These are phyloP conservation scores for Drosophila pallidifrons DNA, from an alignment of 1,140 invertebrate species.

Conservation along the genomic window DNA sequence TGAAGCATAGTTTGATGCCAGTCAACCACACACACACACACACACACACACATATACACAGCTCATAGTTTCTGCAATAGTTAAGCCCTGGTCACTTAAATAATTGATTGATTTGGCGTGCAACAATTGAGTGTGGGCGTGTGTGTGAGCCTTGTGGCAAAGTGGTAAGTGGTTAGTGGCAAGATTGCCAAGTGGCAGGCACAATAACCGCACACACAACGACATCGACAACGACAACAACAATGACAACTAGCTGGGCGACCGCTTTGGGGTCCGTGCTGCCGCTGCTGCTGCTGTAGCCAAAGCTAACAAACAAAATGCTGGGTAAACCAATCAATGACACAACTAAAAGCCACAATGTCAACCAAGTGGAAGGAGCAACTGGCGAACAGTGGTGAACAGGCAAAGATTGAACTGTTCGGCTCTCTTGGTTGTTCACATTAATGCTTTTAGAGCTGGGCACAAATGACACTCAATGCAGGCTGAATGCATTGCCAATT, in stretches of 20 bases:
- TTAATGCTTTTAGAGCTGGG: constrained; percentile 50
- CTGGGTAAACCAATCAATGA: constrained; percentile 80
- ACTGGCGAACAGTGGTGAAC: not conserved
- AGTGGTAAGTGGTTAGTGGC: constrained; percentile 38
- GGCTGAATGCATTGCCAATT: constrained; percentile 46
- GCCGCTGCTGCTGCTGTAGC: constrained; percentile 24
- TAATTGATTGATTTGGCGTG: constrained; percentile 78
- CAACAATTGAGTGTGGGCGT: constrained; percentile 63
- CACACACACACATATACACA: not conserved
- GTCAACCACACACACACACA: not conserved
- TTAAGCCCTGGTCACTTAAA: constrained; percentile 55
- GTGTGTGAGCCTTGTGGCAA: constrained; percentile 26
- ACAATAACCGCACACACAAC: constrained; percentile 54
- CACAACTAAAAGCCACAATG: constrained; percentile 78
- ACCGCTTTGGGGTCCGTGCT: constrained; percentile 8
- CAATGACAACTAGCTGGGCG: constrained; percentile 15
- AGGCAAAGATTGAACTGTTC: constrained; percentile 46
- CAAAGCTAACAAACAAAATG: constrained; percentile 74
- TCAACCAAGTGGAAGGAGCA: constrained; percentile 67
- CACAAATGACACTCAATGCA: constrained; percentile 62
- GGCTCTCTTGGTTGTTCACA: constrained; percentile 32
- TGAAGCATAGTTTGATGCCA: not conserved
- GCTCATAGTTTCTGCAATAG: constrained; percentile 51
- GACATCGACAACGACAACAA: constrained; percentile 24
- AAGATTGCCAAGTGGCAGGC: constrained; percentile 27